phyloP scores from a whole-genome alignment of 2,888 invertebrate genomes.

The Cosmorhoe ocellata region DNA sequence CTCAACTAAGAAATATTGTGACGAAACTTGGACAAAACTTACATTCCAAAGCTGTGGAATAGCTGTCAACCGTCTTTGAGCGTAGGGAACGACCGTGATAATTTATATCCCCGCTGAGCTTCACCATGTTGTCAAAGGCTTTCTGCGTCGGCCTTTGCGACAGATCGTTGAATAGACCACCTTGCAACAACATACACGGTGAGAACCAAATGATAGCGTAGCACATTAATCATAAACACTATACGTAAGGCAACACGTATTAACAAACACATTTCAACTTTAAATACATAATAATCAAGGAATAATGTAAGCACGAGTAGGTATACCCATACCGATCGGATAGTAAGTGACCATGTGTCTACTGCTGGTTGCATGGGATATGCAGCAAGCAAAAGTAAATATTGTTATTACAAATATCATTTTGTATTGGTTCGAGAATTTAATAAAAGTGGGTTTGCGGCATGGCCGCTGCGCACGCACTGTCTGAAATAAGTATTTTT shows the following conservation, averaged over 20 bases:
- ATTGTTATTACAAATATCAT: constrained; percentile 42
- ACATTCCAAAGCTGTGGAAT: constrained; percentile 68
- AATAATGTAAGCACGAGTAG: no score
- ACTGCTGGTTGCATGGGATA: constrained; percentile 35
- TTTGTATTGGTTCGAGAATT: constrained; percentile 36
- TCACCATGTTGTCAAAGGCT: constrained; percentile 55
- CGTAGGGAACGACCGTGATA: constrained; percentile 55
- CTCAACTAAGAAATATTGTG: neutral
- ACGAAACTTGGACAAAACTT: constrained; percentile 53
- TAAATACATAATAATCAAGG: no score
- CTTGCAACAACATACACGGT: constrained; percentile 56
- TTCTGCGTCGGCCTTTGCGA: constrained; percentile 48
- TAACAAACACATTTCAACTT: no score
- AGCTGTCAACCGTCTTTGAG: constrained; percentile 59
- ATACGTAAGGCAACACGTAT: no score
- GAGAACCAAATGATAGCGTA: no score
- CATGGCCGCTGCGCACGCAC: constrained; percentile 53
- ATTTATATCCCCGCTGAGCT: constrained; percentile 44
- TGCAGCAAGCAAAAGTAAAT: constrained; percentile 38
- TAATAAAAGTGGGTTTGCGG: constrained; percentile 46
- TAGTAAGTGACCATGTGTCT: constrained; percentile 46
- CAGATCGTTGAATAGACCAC: constrained; percentile 73
- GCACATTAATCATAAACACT: no score
- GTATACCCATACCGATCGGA: constrained; percentile 55
- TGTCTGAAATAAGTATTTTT: constrained; percentile 72